These are phyloP conservation scores for Zaprionus lineosus DNA, from an alignment of 2,888 invertebrate genomes.

Conservation along the genomic window DNA sequence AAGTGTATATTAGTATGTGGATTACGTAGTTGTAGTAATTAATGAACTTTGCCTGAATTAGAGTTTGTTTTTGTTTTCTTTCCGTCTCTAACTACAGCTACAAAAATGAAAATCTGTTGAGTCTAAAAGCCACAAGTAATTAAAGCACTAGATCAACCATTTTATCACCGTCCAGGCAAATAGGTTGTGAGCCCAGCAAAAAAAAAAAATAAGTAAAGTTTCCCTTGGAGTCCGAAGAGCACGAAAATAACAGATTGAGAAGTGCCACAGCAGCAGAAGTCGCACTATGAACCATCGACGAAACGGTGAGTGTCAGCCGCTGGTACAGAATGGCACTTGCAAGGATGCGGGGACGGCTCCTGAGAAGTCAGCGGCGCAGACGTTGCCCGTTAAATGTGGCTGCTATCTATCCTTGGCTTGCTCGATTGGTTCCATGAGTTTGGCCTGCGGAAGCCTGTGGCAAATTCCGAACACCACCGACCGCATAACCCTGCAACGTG, in stretches of 20 bases:
- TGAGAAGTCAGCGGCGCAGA: not conserved
- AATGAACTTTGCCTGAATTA: no score
- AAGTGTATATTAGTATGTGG: no score
- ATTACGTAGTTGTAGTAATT: no score
- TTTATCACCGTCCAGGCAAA: slow-evolving; percentile 38
- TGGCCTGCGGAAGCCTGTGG: slow-evolving; percentile 82
- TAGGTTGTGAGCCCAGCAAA: slow-evolving; percentile 41
- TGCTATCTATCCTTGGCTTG: slow-evolving; percentile 82
- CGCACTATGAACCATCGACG: slow-evolving; percentile 31
- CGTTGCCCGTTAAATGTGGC: slow-evolving; percentile 47
- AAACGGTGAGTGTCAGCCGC: slow-evolving; percentile 36
- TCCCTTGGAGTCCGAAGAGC: no score
- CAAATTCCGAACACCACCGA: slow-evolving; percentile 82
- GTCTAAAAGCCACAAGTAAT: slow-evolving; percentile 5
- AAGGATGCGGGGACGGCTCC: slow-evolving; percentile 20
- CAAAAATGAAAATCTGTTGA: slow-evolving; percentile 31
- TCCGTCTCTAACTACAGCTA: slow-evolving; percentile 18
- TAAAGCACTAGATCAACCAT: slow-evolving; percentile 9
- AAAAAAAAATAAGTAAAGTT: no score
- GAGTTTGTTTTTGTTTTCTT: not conserved
- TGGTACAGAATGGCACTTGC: slow-evolving; percentile 26
- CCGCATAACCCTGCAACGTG: slow-evolving; percentile 86
- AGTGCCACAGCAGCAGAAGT: not conserved
- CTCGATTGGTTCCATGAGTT: slow-evolving; percentile 82
- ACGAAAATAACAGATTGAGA: not conserved